Percentiles rank a stretch among this genome's conserved stretches.
Evolutionary conservation across 2,797 vertebrate genomes (phyloP).

Genomic region (Anolis apletophallus): DNA sequence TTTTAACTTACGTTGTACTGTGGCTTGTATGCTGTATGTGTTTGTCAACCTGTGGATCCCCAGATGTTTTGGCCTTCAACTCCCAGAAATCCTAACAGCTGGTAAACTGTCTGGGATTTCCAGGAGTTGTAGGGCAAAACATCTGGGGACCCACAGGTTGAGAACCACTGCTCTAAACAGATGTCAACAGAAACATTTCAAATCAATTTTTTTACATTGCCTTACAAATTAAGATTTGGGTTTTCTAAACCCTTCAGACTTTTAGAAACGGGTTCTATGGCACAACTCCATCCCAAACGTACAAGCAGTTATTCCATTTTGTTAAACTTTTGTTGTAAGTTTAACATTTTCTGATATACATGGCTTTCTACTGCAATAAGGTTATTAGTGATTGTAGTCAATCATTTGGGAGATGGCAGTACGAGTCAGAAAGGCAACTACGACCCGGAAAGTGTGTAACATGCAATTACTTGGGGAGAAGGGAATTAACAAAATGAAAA

Average conservation of each 20-base stretch:
- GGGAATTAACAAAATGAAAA: background rate
- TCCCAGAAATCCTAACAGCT: too few species aligned
- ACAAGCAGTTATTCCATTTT: too few species aligned
- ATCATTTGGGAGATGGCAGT: background rate
- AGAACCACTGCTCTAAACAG: background rate
- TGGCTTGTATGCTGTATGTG: too few species aligned
- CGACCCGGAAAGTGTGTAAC: too few species aligned
- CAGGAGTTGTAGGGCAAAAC: too few species aligned
- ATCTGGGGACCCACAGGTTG: too few species aligned
- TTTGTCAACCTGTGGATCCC: too few species aligned
- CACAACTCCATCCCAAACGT: background rate
- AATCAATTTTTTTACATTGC: background rate
- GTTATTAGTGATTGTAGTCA: background rate
- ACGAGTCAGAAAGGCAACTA: background rate
- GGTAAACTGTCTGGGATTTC: too few species aligned
- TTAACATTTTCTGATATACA: background rate
- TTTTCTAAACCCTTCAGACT: background rate
- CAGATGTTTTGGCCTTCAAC: too few species aligned
- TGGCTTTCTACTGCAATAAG: background rate
- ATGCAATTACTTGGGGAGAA: background rate
- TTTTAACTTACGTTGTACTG: too few species aligned
- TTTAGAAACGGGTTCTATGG: background rate
- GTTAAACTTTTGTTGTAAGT: background rate
- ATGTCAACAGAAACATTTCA: background rate
- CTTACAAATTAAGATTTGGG: background rate